phyloP scores from a whole-genome alignment of 2,797 vertebrate genomes.

The Cryptoblepharus egeriae region DNA sequence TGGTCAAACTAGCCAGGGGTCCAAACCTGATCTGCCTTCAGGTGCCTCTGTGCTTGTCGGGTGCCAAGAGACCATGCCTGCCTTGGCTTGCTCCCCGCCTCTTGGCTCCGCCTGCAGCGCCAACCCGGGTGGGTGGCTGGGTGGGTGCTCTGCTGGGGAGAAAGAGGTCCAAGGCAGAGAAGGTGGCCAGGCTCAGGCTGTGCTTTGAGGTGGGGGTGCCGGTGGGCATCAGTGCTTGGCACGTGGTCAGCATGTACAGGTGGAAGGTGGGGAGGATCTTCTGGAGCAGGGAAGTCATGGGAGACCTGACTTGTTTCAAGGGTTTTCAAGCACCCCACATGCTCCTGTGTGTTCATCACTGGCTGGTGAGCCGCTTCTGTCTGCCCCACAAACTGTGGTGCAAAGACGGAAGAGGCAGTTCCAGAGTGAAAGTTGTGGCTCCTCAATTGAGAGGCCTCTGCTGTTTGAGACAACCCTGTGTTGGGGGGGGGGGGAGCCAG shows the following conservation, averaged over 20 bases:
- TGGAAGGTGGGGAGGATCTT: not conserved
- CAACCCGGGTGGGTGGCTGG: not conserved
- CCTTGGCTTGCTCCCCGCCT: rapidly evolving
- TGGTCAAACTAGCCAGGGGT: not conserved
- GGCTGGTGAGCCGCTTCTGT: not conserved
- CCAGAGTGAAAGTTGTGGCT: not conserved
- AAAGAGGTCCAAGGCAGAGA: not conserved
- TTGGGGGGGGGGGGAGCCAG: too few relatives aligned
- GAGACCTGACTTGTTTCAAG: not conserved
- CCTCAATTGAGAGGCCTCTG: not conserved
- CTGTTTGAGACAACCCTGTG: not conserved
- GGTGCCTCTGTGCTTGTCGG: not conserved
- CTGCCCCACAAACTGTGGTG: too few relatives aligned
- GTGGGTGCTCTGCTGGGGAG: not conserved
- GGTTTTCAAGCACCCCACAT: too few relatives aligned
- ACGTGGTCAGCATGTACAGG: not conserved
- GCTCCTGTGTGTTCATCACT: not conserved
- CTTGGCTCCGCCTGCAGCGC: not conserved
- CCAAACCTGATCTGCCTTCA: too few relatives aligned
- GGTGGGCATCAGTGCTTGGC: too few relatives aligned
- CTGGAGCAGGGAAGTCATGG: too few relatives aligned
- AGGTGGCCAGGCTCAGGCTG: rapidly evolving
- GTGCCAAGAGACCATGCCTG: rapidly evolving
- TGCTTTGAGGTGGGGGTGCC: not conserved
- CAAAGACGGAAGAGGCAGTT: not conserved